These are phyloP conservation scores for Pelosia muscerda DNA, from an alignment of 2,888 invertebrate species.

Conservation along the genomic window DNA sequence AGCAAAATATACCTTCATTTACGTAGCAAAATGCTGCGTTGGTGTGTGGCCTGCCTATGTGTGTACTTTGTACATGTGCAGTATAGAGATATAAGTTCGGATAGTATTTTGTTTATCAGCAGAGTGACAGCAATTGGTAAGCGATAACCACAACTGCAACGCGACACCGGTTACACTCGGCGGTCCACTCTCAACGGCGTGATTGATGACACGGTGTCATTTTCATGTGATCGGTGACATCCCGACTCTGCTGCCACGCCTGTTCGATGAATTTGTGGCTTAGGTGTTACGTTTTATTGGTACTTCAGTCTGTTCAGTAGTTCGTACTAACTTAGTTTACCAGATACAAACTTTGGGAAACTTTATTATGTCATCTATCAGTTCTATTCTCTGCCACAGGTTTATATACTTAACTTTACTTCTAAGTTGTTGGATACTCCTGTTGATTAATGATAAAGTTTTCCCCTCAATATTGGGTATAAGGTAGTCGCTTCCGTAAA, in stretches of 20 bases:
- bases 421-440: neutral
- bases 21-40: too few relatives aligned
- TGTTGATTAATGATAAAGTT: neutral
- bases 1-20: too few relatives aligned
- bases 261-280: slow-evolving; percentile 63
- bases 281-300: slow-evolving; percentile 28
- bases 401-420: neutral
- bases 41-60: neutral
- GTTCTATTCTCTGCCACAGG: neutral
- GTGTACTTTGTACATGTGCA: neutral
- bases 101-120: slow-evolving; percentile 67
- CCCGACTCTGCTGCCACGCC: slow-evolving; percentile 54
- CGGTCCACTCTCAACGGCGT: slow-evolving; percentile 72
- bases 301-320: neutral
- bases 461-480: neutral
- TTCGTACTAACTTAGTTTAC: neutral
- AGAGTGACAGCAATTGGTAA: slow-evolving; percentile 79
- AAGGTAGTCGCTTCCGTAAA: neutral
- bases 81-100: neutral
- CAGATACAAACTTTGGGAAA: neutral
- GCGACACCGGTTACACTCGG: slow-evolving; percentile 68
- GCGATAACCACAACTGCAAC: slow-evolving; percentile 81
- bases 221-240: slow-evolving; percentile 75
- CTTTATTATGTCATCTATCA: neutral
- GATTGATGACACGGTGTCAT: slow-evolving; percentile 81